These are phyloP conservation scores for Ericerus pela DNA, from an alignment of 1,140 invertebrate genomes.

Conservation along the genomic window DNA sequence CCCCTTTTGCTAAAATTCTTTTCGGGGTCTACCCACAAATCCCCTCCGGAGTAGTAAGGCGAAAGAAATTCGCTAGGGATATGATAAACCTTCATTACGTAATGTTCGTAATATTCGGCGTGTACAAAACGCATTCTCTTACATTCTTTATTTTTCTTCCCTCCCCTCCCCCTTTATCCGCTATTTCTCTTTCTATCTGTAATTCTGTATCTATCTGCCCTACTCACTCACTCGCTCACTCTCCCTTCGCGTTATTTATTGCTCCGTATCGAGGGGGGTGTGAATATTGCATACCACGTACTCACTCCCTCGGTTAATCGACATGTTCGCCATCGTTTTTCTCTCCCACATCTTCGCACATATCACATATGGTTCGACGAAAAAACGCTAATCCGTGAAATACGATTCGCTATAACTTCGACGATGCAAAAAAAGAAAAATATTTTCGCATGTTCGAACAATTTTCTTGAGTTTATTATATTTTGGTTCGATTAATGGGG, in stretches of 20 bases:
- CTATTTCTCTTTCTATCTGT: too few relatives aligned
- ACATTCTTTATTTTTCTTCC: neutral
- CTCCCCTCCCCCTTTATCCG: too few relatives aligned
- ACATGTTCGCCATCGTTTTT: neutral
- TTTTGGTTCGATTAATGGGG: too few relatives aligned
- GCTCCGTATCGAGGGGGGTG: neutral
- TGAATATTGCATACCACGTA: neutral
- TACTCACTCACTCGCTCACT: too few relatives aligned
- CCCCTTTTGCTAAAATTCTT: neutral
- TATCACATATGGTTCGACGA: too few relatives aligned
- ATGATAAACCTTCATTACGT: slow-evolving; percentile 12
- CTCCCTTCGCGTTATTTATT: slow-evolving; percentile 5
- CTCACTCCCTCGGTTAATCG: neutral
- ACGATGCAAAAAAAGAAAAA: too few relatives aligned
- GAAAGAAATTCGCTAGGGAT: slow-evolving; percentile 10
- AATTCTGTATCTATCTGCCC: too few relatives aligned
- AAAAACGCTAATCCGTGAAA: slow-evolving; percentile 8
- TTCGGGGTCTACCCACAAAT: slow-evolving; percentile 10
- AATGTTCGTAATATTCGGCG: neutral
- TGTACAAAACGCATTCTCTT: slow-evolving; percentile 8
- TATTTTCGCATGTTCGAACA: too few relatives aligned
- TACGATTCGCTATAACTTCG: too few relatives aligned
- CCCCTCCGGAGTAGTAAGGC: neutral
- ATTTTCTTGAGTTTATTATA: too few relatives aligned
- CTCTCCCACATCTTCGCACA: neutral